Evolutionary conservation across 2,797 vertebrate genomes (phyloP).

Genomic region (Acanthurus lineatus): DNA sequence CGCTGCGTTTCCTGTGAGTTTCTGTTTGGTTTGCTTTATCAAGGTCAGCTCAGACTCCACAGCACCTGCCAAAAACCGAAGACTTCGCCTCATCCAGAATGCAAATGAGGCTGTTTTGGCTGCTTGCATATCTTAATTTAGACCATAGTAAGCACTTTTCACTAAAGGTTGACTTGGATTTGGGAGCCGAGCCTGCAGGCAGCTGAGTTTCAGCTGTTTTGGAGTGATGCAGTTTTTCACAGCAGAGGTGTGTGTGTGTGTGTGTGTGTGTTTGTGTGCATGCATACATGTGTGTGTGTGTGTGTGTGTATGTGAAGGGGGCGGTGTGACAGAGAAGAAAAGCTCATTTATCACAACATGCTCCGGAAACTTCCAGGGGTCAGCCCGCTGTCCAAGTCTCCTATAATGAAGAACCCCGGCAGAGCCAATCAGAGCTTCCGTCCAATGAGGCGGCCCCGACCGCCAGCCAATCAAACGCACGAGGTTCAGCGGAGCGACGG

Average conservation of each 20-base stretch:
- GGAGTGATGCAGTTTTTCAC: slow-evolving; percentile 27
- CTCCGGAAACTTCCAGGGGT: slow-evolving; percentile 81
- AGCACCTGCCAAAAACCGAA: slow-evolving; percentile 45
- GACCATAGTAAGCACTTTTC: slow-evolving; percentile 53
- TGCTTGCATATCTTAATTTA: slow-evolving; percentile 55
- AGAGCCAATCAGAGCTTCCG: slow-evolving; percentile 78
- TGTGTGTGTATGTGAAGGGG: slow-evolving; percentile 27
- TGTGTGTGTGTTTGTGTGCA: slow-evolving; percentile 5
- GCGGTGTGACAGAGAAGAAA: slow-evolving; percentile 53
- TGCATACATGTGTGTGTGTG: not conserved
- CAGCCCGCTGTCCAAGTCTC: slow-evolving; percentile 75
- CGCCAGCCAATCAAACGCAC: slow-evolving; percentile 72
- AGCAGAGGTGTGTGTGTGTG: slow-evolving; percentile 28
- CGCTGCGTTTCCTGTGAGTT: not conserved
- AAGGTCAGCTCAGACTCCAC: slow-evolving; percentile 48
- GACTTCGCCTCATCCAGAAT: slow-evolving; percentile 52
- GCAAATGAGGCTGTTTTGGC: slow-evolving; percentile 54
- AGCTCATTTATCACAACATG: slow-evolving; percentile 85
- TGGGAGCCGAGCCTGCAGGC: slow-evolving; percentile 37
- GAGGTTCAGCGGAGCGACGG: slow-evolving; percentile 65
- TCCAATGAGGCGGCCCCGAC: slow-evolving; percentile 49
- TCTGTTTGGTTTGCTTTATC: slow-evolving; percentile 19
- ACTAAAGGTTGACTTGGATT: slow-evolving; percentile 40
- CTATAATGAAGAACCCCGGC: slow-evolving; percentile 82
- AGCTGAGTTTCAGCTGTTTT: slow-evolving; percentile 32